Evolutionary conservation across 2,888 invertebrate species (phyloP).

Genomic region (Branchipolynoe longqiensis): DNA sequence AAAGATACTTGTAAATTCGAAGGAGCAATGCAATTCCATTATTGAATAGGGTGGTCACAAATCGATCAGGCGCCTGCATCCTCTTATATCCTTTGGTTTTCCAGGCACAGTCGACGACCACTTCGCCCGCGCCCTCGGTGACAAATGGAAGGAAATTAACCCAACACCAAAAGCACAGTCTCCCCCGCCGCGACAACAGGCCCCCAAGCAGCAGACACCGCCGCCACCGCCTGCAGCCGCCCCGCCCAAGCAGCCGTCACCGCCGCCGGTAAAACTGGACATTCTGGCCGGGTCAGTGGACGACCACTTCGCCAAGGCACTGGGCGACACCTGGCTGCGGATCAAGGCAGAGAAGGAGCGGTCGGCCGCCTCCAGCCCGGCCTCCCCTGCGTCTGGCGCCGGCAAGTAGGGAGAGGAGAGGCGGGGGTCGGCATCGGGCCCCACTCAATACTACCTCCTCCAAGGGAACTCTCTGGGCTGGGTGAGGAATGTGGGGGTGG

Average conservation of each 20-base stretch:
- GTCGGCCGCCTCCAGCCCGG: not conserved
- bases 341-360: constrained; percentile 72
- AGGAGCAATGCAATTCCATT: no score
- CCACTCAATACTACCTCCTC: no score
- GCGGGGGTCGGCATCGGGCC: no score
- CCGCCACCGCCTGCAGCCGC: no score
- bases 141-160: constrained; percentile 86
- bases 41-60: no score
- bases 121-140: constrained; percentile 93
- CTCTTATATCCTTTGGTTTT: no score
- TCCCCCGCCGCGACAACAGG: not conserved
- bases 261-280: constrained; percentile 63
- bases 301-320: constrained; percentile 95
- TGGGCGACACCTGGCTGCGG: constrained; percentile 88
- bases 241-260: not conserved
- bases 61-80: no score
- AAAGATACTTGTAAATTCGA: no score
- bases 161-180: not conserved
- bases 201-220: constrained; percentile 22
- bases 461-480: no score
- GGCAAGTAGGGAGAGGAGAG: not conserved
- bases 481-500: no score
- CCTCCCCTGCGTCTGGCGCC: not conserved
- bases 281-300: constrained; percentile 85
- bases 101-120: constrained; percentile 89